Conservation (phyloP, 2,888 invertebrate genomes). For the Ptychoptera contaminata region DNA sequence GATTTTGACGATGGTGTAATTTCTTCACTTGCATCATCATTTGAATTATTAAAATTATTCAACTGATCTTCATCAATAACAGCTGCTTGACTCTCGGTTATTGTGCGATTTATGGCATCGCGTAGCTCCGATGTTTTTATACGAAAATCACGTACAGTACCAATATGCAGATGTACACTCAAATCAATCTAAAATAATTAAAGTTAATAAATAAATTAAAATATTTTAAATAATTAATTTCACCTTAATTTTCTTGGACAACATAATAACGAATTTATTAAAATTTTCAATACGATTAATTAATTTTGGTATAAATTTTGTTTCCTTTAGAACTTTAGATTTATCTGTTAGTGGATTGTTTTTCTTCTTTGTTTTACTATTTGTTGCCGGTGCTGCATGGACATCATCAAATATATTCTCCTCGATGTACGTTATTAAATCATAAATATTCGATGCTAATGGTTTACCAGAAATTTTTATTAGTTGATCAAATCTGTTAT, state of each 20-base stretch:
- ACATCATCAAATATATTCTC: constrained; percentile 24
- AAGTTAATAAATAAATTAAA: no score
- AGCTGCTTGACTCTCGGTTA: constrained; percentile 11
- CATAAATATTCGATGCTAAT: constrained; percentile 36
- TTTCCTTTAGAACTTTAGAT: constrained; percentile 40
- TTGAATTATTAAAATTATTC: neutral
- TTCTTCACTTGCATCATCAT: constrained; percentile 1
- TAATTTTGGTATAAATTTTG: constrained; percentile 42
- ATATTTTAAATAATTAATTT: constrained; percentile 4
- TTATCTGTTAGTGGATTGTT: constrained; percentile 29
- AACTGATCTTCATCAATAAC: neutral
- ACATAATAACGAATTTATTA: constrained; percentile 37
- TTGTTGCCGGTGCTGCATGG: constrained; percentile 10
- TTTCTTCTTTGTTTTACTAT: constrained; percentile 18
- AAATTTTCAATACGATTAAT: constrained; percentile 46
- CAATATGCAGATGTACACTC: constrained; percentile 38
- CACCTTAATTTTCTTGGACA: constrained; percentile 39
- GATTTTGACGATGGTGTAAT: neutral
- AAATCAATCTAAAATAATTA: constrained; percentile 23
- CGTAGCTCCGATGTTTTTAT: constrained; percentile 35
- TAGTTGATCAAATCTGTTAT: constrained; percentile 33
- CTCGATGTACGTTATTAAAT: constrained; percentile 38
- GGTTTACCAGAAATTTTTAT: constrained; percentile 38
- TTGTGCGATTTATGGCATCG: constrained; percentile 34
- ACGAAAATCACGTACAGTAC: constrained; percentile 44